These are phyloP conservation scores for Drosophila ogumai DNA, from an alignment of 1,140 invertebrate species.

Conservation along the genomic window DNA sequence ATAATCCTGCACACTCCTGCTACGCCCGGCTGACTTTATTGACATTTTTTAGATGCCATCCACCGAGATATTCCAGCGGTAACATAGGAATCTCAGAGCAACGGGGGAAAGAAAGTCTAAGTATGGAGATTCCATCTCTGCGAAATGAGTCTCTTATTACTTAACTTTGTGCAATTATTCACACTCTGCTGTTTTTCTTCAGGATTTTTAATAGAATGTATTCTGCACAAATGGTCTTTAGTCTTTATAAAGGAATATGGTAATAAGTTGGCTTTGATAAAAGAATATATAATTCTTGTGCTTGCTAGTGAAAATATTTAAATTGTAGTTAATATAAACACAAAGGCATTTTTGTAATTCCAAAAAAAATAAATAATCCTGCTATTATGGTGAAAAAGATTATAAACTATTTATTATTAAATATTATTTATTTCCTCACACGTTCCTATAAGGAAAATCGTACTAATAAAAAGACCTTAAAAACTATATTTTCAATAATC, in stretches of 20 bases:
- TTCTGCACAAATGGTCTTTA: not conserved
- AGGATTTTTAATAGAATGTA: not conserved
- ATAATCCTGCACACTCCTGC: slow-evolving; percentile 39
- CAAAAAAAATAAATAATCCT: too few relatives aligned
- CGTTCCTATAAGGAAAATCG: too few relatives aligned
- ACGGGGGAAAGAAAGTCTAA: not conserved
- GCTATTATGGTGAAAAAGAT: too few relatives aligned
- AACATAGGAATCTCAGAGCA: slow-evolving; percentile 30
- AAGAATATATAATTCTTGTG: not conserved
- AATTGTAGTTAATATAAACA: too few relatives aligned
- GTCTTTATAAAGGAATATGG: too few relatives aligned
- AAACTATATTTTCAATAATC: too few relatives aligned
- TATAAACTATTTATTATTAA: too few relatives aligned
- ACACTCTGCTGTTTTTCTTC: slow-evolving; percentile 5
- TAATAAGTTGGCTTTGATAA: not conserved
- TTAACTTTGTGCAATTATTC: slow-evolving; percentile 14
- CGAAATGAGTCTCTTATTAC: not conserved
- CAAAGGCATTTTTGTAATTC: too few relatives aligned
- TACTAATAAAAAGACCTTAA: too few relatives aligned
- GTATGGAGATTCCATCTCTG: not conserved
- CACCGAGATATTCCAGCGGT: slow-evolving; percentile 34
- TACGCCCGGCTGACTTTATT: slow-evolving; percentile 47
- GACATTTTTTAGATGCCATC: slow-evolving; percentile 60
- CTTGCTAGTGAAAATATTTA: too few relatives aligned
- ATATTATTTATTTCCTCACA: too few relatives aligned